These are phyloP conservation scores for Aleiodes testaceus DNA, from an alignment of 2,888 invertebrate genomes.

Conservation along the genomic window DNA sequence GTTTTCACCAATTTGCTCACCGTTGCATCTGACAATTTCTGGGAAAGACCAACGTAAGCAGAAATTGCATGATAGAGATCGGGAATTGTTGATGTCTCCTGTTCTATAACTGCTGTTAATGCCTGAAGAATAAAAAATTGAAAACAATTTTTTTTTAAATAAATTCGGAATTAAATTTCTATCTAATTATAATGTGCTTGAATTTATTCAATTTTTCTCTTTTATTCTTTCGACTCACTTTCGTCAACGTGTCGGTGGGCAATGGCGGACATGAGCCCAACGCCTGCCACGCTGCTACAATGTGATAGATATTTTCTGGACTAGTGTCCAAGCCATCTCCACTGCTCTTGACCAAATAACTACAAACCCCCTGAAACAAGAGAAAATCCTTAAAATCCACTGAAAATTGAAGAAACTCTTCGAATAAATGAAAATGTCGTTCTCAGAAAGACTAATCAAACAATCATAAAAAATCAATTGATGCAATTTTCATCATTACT, in stretches of 20 bases:
- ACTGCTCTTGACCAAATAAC: conserved; percentile 69
- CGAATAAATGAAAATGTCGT: conserved; percentile 23
- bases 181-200: too few relatives aligned
- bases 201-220: too few relatives aligned
- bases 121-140: conserved; percentile 57
- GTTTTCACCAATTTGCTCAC: conserved; percentile 82
- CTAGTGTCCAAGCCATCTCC: conserved; percentile 63
- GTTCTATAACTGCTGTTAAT: conserved; percentile 77
- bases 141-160: too few relatives aligned
- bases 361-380: conserved; percentile 73
- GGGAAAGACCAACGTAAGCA: conserved; percentile 80
- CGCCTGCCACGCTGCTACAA: conserved; percentile 78
- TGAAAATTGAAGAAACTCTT: conserved; percentile 25
- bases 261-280: conserved; percentile 76
- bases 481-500: conserved; percentile 61
- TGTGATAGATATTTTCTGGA: conserved; percentile 77
- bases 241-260: conserved; percentile 74
- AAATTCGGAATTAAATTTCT: too few relatives aligned
- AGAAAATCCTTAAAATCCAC: conserved; percentile 19
- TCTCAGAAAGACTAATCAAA: conserved; percentile 71
- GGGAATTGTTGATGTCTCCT: conserved; percentile 79
- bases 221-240: conserved; percentile 60
- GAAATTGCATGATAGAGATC: conserved; percentile 85
- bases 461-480: conserved; percentile 62
- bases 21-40: conserved; percentile 76